phyloP scores from a whole-genome alignment of 2,113 vertebrate species.

The Dipodomys spectabilis region DNA sequence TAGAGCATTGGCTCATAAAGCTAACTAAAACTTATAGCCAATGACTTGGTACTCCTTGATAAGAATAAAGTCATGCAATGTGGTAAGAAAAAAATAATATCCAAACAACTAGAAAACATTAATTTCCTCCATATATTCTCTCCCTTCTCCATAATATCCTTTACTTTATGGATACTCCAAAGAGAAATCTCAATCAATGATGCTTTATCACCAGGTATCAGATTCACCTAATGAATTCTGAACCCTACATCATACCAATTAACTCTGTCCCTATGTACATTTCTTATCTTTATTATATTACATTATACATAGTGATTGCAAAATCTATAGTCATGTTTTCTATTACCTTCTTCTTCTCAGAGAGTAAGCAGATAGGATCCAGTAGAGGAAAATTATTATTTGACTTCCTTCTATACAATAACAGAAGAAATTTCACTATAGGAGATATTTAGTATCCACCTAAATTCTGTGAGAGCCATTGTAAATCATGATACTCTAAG shows the following conservation, averaged over 20 bases:
- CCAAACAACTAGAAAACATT: background rate
- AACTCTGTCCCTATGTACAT: background rate
- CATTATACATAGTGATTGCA: too few species aligned
- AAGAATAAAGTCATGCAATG: background rate
- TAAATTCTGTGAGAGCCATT: background rate
- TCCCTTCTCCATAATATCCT: background rate
- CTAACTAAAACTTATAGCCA: background rate
- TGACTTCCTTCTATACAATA: background rate
- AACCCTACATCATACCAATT: background rate
- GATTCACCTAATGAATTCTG: background rate
- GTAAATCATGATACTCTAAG: slow-evolving; percentile 8
- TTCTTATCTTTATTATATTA: background rate
- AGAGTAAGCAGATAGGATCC: background rate
- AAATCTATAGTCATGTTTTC: background rate
- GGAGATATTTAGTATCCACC: slow-evolving; percentile 27
- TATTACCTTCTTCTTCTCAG: background rate
- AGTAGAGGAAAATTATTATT: slow-evolving; percentile 47
- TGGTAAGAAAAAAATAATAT: background rate
- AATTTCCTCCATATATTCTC: background rate
- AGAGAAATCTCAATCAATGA: background rate
- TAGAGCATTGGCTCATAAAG: background rate
- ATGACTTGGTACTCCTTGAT: background rate
- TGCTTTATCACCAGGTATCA: background rate
- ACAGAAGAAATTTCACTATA: background rate
- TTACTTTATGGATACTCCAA: background rate